A percentile compares a stretch with the other conserved stretches of the same genome.
These are phyloP conservation scores for Mycalesis mineus DNA, from an alignment of 2,888 invertebrate genomes.

Conservation along the genomic window DNA sequence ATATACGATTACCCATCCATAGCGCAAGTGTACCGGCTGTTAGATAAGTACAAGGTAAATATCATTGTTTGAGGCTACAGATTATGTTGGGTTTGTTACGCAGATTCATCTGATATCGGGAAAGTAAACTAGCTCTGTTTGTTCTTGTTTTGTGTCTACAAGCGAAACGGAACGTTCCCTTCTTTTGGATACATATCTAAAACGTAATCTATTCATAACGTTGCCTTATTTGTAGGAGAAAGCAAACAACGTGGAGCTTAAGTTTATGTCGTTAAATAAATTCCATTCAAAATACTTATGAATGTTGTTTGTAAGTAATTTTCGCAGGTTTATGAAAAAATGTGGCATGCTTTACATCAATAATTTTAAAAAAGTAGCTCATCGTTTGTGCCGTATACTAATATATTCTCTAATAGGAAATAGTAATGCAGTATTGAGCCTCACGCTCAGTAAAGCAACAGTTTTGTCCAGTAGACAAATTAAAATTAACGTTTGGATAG, in stretches of 20 bases:
- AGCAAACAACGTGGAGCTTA: background rate
- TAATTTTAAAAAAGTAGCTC: too few species aligned
- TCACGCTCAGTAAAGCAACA: too few species aligned
- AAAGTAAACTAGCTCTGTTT: constrained; percentile 2
- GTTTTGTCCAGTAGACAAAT: too few species aligned
- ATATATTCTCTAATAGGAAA: too few species aligned
- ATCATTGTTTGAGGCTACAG: constrained; percentile 19
- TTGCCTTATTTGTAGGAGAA: constrained; percentile 7
- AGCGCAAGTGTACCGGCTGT: constrained; percentile 83
- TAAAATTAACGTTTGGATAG: too few species aligned
- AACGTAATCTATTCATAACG: constrained; percentile 5
- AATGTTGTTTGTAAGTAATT: too few species aligned
- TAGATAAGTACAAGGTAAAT: constrained; percentile 81
- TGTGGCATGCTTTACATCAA: too few species aligned
- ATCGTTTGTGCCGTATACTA: too few species aligned
- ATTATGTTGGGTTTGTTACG: constrained; percentile 17
- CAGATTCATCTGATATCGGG: constrained; percentile 24
- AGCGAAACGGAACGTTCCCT: background rate
- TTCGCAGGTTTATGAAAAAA: too few species aligned
- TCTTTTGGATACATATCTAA: background rate
- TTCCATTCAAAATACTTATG: background rate
- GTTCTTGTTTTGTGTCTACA: background rate
- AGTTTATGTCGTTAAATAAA: background rate
- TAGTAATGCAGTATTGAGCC: too few species aligned
- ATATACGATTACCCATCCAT: constrained; percentile 91